Percentiles rank a stretch among this genome's conserved stretches.
Evolutionary conservation across 2,113 vertebrate species (phyloP).

Genomic region (Mixornis gularis): DNA sequence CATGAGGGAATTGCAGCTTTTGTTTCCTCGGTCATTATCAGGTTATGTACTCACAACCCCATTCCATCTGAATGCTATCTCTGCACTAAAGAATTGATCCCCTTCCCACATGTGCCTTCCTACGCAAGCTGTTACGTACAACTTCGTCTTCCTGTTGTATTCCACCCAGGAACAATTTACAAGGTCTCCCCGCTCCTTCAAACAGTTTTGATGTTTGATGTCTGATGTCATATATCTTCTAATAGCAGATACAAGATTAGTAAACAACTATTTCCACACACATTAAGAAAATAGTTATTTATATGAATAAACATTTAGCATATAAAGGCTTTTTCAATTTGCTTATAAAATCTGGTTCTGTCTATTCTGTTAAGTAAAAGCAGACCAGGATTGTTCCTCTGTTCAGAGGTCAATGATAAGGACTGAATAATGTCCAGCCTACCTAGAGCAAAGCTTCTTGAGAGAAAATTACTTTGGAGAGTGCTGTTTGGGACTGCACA

Average conservation of each 20-base stretch:
- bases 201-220: background rate
- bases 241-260: background rate
- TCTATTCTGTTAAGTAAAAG: background rate
- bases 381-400: background rate
- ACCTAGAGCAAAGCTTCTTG: background rate
- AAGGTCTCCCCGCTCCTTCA: background rate
- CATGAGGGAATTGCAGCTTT: background rate
- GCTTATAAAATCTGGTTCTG: background rate
- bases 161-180: background rate
- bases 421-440: background rate
- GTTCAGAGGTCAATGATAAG: background rate
- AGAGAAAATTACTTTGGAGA: background rate
- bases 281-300: background rate
- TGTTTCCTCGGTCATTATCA: background rate
- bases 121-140: fast-evolving
- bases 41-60: background rate
- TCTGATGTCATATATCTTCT: background rate
- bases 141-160: background rate
- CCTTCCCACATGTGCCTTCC: background rate
- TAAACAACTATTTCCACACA: background rate
- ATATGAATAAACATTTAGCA: background rate
- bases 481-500: background rate
- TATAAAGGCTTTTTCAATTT: background rate
- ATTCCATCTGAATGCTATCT: background rate
- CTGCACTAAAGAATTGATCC: background rate